These are phyloP conservation scores for Arge pagana DNA, from an alignment of 2,888 invertebrate species.

Conservation along the genomic window DNA sequence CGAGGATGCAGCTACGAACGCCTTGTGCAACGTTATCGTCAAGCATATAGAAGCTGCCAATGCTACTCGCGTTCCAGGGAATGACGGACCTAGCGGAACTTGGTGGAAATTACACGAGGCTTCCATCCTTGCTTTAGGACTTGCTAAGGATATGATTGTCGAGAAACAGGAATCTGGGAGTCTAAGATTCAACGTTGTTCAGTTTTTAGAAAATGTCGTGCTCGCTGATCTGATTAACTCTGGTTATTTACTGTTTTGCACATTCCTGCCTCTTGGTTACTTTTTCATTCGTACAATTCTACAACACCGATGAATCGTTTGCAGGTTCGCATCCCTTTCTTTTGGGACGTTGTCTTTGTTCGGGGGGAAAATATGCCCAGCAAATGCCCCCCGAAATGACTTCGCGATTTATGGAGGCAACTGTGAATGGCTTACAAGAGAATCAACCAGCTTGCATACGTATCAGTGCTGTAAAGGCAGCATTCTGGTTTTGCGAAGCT, in stretches of 20 bases:
- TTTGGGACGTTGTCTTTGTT: slow-evolving; percentile 63
- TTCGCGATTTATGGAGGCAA: slow-evolving; percentile 60
- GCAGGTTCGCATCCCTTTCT: slow-evolving; percentile 60
- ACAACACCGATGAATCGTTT: slow-evolving; percentile 15
- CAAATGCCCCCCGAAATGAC: slow-evolving; percentile 60
- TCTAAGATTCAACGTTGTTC: slow-evolving; percentile 50
- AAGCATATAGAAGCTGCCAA: slow-evolving; percentile 67
- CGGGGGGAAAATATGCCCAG: slow-evolving; percentile 61
- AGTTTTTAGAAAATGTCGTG: slow-evolving; percentile 60
- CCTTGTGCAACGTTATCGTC: slow-evolving; percentile 64
- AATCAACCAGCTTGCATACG: slow-evolving; percentile 61
- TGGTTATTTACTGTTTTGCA: slow-evolving; percentile 44
- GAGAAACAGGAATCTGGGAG: slow-evolving; percentile 47
- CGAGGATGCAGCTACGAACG: slow-evolving; percentile 61
- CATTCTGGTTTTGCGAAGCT: slow-evolving; percentile 60
- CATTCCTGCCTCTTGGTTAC: slow-evolving; percentile 1
- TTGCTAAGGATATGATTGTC: slow-evolving; percentile 59
- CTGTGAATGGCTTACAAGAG: slow-evolving; percentile 62
- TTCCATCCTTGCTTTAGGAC: slow-evolving; percentile 67
- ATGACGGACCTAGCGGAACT: slow-evolving; percentile 38
- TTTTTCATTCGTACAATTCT: not conserved
- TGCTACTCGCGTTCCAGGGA: slow-evolving; percentile 55
- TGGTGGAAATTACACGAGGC: slow-evolving; percentile 75
- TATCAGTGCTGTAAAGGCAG: slow-evolving; percentile 61
- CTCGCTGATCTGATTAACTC: slow-evolving; percentile 58